These are phyloP conservation scores for Pangasius krempfi DNA, from an alignment of 2,797 vertebrate species.

Conservation along the genomic window DNA sequence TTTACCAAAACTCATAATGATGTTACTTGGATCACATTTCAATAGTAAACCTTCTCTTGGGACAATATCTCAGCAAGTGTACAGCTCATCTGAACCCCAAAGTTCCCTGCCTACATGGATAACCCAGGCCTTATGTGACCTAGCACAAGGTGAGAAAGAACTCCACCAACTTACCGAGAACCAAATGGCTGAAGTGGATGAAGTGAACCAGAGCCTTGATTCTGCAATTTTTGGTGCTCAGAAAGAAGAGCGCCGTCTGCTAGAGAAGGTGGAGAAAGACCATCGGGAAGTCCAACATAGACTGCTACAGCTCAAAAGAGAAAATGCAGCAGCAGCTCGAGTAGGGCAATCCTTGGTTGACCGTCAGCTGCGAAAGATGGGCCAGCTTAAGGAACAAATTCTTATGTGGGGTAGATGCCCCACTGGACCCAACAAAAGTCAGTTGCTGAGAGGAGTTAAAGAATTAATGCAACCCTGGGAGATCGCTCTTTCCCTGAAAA, in stretches of 20 bases:
- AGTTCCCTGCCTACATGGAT: slow-evolving; percentile 68
- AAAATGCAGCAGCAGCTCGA: slow-evolving; percentile 70
- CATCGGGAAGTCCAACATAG: slow-evolving; percentile 67
- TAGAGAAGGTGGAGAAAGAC: slow-evolving; percentile 72
- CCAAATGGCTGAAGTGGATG: slow-evolving; percentile 71
- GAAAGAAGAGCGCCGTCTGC: slow-evolving; percentile 71
- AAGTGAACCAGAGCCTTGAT: slow-evolving; percentile 71
- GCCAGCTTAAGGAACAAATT: slow-evolving; percentile 72
- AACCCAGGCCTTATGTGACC: slow-evolving; percentile 69
- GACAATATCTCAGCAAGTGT: slow-evolving; percentile 51
- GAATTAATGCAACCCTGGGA: slow-evolving; percentile 77
- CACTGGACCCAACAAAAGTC: slow-evolving; percentile 67
- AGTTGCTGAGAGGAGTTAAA: slow-evolving; percentile 67
- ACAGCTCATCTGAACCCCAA: slow-evolving; percentile 47
- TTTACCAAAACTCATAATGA: slow-evolving; percentile 38
- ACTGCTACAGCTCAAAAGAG: slow-evolving; percentile 73
- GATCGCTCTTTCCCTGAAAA: slow-evolving; percentile 76
- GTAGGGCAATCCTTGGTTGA: slow-evolving; percentile 73
- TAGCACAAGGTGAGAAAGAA: slow-evolving; percentile 70
- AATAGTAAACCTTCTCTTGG: slow-evolving; percentile 39
- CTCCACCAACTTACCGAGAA: slow-evolving; percentile 68
- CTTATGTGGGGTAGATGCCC: slow-evolving; percentile 69
- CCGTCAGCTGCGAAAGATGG: slow-evolving; percentile 70
- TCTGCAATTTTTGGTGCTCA: slow-evolving; percentile 68
- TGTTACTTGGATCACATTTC: slow-evolving; percentile 53